A percentile compares a stretch with the other conserved stretches of the same genome.
phyloP scores from a whole-genome alignment of 2,113 vertebrate species.

The Entomyzon cyanotis region DNA sequence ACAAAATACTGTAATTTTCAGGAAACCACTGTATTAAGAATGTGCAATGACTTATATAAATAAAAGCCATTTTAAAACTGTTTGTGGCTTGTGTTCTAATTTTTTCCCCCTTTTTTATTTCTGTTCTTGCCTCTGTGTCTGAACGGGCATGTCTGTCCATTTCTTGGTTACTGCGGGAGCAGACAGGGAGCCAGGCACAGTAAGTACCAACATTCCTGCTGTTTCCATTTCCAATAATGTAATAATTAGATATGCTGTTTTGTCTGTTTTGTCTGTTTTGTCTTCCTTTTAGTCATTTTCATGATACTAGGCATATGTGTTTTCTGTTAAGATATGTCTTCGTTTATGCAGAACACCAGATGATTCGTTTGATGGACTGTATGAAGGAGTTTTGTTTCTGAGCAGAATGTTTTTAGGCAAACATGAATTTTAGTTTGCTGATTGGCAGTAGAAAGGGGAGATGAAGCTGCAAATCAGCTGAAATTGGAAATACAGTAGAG shows the following conservation, averaged over 20 bases:
- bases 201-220: constrained; percentile 82
- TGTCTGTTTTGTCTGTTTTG: background rate
- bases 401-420: background rate
- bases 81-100: constrained; percentile 84
- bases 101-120: constrained; percentile 84
- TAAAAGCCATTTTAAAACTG: constrained; percentile 88
- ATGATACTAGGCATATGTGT: background rate
- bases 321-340: background rate
- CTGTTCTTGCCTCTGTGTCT: constrained; percentile 84
- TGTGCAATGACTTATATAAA: constrained; percentile 86
- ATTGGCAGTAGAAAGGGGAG: background rate
- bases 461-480: background rate
- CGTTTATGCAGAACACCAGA: background rate
- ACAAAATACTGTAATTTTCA: constrained; percentile 84
- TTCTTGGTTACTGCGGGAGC: constrained; percentile 84
- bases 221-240: background rate
- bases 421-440: background rate
- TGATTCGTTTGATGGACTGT: background rate
- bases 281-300: background rate
- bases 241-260: background rate
- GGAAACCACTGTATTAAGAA: constrained; percentile 87
- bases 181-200: constrained; percentile 94
- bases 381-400: background rate
- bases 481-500: background rate
- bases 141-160: constrained; percentile 85